A percentile compares a stretch with the other conserved stretches of the same genome.
phyloP scores from a whole-genome alignment of 2,797 vertebrate species.

The Lithobates sylvaticus region DNA sequence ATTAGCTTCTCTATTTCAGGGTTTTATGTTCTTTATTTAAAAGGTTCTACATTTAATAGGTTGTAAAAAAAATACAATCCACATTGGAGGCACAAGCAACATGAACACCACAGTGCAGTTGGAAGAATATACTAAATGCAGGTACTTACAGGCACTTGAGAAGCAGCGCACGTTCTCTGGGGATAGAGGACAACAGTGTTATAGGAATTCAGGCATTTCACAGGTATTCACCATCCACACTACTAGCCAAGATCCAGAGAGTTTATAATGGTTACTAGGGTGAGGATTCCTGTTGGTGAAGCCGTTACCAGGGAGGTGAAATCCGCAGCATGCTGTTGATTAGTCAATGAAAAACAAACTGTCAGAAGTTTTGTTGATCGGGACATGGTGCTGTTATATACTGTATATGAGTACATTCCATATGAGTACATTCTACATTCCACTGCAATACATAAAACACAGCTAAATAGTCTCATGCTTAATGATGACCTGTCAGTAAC shows the following conservation, averaged over 20 bases:
- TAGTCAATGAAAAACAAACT: not conserved
- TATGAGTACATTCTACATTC: too few relatives aligned
- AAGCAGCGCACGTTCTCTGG: not conserved
- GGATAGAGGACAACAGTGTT: not conserved
- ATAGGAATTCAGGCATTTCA: not conserved
- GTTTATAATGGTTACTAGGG: not conserved
- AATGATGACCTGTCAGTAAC: too few relatives aligned
- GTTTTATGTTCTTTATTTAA: too few relatives aligned
- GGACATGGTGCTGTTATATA: not conserved
- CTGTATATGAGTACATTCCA: too few relatives aligned
- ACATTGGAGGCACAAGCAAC: too few relatives aligned
- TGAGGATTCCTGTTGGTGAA: slow-evolving; percentile 11
- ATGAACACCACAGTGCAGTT: too few relatives aligned
- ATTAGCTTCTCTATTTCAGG: too few relatives aligned
- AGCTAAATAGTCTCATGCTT: too few relatives aligned
- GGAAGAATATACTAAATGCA: not conserved
- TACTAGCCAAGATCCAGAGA: not conserved
- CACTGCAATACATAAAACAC: too few relatives aligned
- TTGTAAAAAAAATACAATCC: too few relatives aligned
- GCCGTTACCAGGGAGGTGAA: slow-evolving; percentile 31
- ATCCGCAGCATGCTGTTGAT: not conserved
- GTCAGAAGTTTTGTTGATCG: not conserved
- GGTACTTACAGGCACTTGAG: not conserved
- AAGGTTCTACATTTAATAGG: too few relatives aligned
- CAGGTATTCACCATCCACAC: not conserved